Percentiles rank a stretch among this genome's conserved stretches.
Evolutionary conservation across 2,888 invertebrate species (phyloP).

Genomic region (Limnephilus auricula): DNA sequence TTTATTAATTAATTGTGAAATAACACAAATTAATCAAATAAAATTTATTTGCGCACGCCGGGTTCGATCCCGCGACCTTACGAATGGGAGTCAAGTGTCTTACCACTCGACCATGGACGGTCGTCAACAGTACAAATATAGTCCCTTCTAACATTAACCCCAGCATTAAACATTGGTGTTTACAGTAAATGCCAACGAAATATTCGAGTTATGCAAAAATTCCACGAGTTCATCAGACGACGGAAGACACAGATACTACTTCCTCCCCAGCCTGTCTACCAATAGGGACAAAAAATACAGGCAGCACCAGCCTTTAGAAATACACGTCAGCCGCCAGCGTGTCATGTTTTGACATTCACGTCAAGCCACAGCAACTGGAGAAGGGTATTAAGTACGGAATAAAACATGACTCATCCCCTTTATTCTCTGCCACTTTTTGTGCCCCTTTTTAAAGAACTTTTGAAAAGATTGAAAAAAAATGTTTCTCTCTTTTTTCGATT

Average conservation of each 20-base stretch:
- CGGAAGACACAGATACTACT: background rate
- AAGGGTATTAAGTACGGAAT: background rate
- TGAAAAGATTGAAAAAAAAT: background rate
- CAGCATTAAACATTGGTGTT: background rate
- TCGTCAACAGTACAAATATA: too few relatives aligned
- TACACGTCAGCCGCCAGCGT: background rate
- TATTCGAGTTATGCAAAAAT: background rate
- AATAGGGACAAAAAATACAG: background rate
- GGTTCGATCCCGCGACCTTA: too few relatives aligned
- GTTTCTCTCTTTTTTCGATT: background rate
- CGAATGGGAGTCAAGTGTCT: too few relatives aligned
- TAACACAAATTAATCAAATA: too few relatives aligned
- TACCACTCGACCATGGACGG: too few relatives aligned
- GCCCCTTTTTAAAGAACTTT: background rate
- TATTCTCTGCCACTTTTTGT: background rate
- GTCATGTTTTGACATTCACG: constrained; percentile 26
- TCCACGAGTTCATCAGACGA: background rate
- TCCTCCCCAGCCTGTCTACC: background rate
- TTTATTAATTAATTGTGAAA: too few relatives aligned
- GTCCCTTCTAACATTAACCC: background rate
- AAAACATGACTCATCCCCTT: constrained; percentile 8
- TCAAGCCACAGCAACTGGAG: background rate
- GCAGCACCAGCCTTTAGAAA: background rate
- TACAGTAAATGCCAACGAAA: background rate
- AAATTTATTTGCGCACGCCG: too few relatives aligned